Evolutionary conservation across 2,113 vertebrate species (phyloP).

Genomic region (Laterallus jamaicensis): DNA sequence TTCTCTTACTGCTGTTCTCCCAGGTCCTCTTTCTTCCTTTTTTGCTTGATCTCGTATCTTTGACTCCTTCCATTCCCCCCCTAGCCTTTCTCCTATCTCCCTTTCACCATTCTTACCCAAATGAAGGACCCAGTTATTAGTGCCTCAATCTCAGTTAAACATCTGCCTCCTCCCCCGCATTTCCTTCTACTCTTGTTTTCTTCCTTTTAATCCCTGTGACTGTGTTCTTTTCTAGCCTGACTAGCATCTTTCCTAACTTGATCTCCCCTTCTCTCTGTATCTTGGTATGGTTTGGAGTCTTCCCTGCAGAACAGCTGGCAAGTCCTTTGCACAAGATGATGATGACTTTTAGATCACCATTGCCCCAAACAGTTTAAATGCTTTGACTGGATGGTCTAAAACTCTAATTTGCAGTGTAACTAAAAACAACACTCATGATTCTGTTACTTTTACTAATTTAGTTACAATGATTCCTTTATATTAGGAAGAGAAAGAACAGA

Average conservation of each 20-base stretch:
- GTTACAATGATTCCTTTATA: not conserved
- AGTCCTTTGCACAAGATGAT: not conserved
- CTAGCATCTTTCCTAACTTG: not conserved
- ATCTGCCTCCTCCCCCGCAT: not conserved
- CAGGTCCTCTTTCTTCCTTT: not conserved
- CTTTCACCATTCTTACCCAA: not conserved
- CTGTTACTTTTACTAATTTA: not conserved
- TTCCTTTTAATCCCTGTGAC: not conserved
- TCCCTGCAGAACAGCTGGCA: not conserved
- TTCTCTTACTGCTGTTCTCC: not conserved
- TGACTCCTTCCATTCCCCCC: not conserved
- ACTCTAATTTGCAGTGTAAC: not conserved
- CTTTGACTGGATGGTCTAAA: not conserved
- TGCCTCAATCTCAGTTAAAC: not conserved
- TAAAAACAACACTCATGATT: not conserved
- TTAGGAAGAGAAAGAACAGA: not conserved
- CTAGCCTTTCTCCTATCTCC: not conserved
- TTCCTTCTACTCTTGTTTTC: not conserved
- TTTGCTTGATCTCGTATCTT: not conserved
- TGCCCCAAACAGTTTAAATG: not conserved
- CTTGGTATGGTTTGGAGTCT: not conserved
- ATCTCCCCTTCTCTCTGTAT: fast-evolving
- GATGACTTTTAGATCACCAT: not conserved
- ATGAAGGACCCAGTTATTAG: not conserved
- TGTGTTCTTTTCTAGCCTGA: not conserved